A percentile compares a stretch with the other conserved stretches of the same genome.
Evolutionary conservation across 1,140 invertebrate genomes (phyloP).

Genomic region (Trichonephila inaurata): DNA sequence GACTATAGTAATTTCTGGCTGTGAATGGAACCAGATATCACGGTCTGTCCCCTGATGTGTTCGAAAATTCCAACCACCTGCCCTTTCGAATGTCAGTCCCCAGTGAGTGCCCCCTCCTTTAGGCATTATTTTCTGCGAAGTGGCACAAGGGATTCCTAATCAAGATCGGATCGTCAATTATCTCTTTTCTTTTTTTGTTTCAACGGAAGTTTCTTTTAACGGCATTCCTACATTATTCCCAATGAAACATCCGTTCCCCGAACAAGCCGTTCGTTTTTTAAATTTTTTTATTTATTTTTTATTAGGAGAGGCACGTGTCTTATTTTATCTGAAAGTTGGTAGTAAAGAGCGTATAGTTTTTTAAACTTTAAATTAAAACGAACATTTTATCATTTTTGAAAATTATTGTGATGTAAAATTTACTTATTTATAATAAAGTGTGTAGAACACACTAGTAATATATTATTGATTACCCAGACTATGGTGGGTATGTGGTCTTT

Average conservation of each 20-base stretch:
- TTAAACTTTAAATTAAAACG: no score
- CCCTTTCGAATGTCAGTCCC: neutral
- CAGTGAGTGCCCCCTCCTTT: neutral
- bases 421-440: no score
- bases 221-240: neutral
- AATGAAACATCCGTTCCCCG: neutral
- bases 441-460: no score
- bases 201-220: conserved; percentile 49
- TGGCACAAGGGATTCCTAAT: conserved; percentile 33
- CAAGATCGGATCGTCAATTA: conserved; percentile 55
- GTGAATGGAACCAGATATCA: no score
- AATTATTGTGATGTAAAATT: no score
- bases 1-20: no score
- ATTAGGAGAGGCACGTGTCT: neutral
- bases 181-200: neutral
- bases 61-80: conserved; percentile 13
- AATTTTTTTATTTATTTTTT: neutral
- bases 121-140: neutral
- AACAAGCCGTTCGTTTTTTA: neutral
- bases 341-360: no score
- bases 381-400: no score
- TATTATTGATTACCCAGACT: no score
- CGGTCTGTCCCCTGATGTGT: neutral
- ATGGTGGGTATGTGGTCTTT: no score
- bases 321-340: no score